Conservation (phyloP, 2,797 vertebrate genomes). For the Sphenopsis melanotis region DNA sequence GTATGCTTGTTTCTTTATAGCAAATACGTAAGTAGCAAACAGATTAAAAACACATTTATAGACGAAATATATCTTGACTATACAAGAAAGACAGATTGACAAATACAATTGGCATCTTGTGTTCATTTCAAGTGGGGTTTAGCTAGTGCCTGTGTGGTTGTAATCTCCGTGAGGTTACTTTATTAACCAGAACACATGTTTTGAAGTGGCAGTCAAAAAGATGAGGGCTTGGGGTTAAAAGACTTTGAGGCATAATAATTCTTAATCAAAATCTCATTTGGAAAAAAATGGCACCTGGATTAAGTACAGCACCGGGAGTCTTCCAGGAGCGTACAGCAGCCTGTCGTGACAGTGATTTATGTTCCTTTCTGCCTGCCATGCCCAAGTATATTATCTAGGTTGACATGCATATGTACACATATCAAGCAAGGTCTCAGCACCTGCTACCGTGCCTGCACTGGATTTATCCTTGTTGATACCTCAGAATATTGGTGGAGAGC, state of each 20-base stretch:
- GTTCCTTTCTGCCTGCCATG: constrained; percentile 52
- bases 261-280: constrained; percentile 72
- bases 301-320: constrained; percentile 18
- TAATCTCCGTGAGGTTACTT: constrained; percentile 32
- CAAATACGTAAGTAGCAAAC: background rate
- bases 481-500: background rate
- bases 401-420: constrained; percentile 65
- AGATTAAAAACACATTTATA: constrained; percentile 1
- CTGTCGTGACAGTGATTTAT: constrained; percentile 79
- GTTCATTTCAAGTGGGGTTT: constrained; percentile 41
- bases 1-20: background rate
- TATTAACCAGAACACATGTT: constrained; percentile 36
- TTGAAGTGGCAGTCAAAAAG: constrained; percentile 55
- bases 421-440: constrained; percentile 52
- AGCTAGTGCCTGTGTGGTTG: background rate
- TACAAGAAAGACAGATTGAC: background rate
- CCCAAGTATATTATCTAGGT: constrained; percentile 73
- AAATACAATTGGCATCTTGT: background rate
- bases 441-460: constrained; percentile 13
- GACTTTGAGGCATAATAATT: constrained; percentile 62
- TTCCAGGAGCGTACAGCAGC: constrained; percentile 64
- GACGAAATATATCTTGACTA: background rate
- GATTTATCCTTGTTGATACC: constrained; percentile 39
- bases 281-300: constrained; percentile 38
- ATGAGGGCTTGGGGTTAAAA: constrained; percentile 37